Evolutionary conservation across 30 jellyfish, hydroid and myxozoan genomes (phyloP).

Genomic region (Mastigias papua): DNA sequence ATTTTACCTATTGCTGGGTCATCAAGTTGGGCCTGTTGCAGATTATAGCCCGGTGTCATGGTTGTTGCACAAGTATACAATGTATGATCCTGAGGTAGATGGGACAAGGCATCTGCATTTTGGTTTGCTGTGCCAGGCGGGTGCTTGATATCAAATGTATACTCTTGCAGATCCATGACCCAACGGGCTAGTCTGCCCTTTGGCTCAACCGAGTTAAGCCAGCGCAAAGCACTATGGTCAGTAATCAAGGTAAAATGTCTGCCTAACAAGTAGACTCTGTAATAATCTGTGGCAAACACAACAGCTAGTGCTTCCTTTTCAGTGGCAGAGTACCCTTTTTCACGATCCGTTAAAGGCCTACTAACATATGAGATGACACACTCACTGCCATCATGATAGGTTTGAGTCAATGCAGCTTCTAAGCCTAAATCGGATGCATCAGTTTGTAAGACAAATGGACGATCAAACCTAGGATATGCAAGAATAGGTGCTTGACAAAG

Average conservation of each 20-base stretch:
- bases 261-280: conserved; percentile 54
- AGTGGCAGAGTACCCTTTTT: conserved; percentile 56
- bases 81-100: neutral
- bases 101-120: neutral
- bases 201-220: conserved; percentile 60
- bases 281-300: conserved; percentile 40
- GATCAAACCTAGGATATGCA: conserved; percentile 38
- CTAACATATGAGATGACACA: conserved; percentile 46
- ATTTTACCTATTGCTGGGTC: neutral
- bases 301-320: conserved; percentile 74
- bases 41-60: neutral
- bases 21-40: conserved; percentile 24
- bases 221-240: conserved; percentile 72
- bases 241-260: conserved; percentile 33
- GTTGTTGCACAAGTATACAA: neutral
- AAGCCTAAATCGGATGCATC: conserved; percentile 65
- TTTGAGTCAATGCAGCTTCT: conserved; percentile 68
- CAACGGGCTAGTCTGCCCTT: conserved; percentile 72
- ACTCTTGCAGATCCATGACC: conserved; percentile 47
- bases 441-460: conserved; percentile 36
- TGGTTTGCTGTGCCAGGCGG: neutral
- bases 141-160: neutral
- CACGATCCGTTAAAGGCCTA: too few species aligned
- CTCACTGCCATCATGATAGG: conserved; percentile 11
- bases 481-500: conserved; percentile 43